Conservation (phyloP, 1,140 invertebrate species). For the Drosophila nannoptera region DNA sequence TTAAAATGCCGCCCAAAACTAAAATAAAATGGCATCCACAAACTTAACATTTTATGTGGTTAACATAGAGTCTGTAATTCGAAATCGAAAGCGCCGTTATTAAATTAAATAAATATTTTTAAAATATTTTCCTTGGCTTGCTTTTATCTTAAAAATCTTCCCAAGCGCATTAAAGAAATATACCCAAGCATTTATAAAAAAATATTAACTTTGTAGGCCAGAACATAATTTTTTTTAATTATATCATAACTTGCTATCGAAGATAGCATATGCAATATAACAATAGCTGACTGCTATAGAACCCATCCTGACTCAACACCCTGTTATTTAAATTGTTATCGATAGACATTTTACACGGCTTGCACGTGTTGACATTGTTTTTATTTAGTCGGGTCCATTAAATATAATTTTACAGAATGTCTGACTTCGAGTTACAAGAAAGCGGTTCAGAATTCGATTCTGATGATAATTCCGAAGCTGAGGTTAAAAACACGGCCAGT, state of each 20-base stretch:
- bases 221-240: not conserved
- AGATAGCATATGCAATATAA: not conserved
- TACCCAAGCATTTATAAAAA: too few species aligned
- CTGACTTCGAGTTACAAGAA: conserved; percentile 67
- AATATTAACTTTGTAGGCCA: too few species aligned
- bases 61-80: conserved; percentile 14
- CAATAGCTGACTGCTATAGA: conserved; percentile 8
- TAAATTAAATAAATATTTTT: not conserved
- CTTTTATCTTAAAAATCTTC: too few species aligned
- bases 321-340: conserved; percentile 19
- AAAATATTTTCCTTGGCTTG: too few species aligned
- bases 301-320: not conserved
- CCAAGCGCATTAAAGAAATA: too few species aligned
- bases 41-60: conserved; percentile 26
- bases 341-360: conserved; percentile 20
- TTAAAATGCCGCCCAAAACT: not conserved
- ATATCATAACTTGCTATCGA: not conserved
- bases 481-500: conserved; percentile 34
- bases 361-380: conserved; percentile 70
- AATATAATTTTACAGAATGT: conserved; percentile 52
- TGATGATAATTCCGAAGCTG: conserved; percentile 72
- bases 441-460: conserved; percentile 70
- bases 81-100: not conserved
- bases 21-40: conserved; percentile 20
- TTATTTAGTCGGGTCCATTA: conserved; percentile 33